Evolutionary conservation across 2,113 vertebrate genomes (phyloP).

Genomic region (Sapayoa aenigma): DNA sequence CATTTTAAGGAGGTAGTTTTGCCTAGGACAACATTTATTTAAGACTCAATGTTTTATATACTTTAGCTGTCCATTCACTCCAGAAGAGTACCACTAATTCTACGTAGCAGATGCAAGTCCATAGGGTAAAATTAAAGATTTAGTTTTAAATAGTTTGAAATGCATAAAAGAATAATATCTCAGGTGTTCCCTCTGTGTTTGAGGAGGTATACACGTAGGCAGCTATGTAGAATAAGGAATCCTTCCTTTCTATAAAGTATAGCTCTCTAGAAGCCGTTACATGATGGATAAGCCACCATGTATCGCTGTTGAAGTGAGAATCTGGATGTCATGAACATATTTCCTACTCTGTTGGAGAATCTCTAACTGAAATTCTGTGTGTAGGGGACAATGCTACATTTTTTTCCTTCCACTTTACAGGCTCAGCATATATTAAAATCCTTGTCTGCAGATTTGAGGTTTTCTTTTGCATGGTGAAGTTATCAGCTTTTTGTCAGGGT

Average conservation of each 20-base stretch:
- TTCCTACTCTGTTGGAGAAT: conserved; percentile 18
- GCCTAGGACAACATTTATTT: neutral
- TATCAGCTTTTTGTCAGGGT: conserved; percentile 38
- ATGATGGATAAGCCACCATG: neutral
- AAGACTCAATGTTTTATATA: neutral
- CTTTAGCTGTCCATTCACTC: neutral
- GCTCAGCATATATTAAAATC: conserved; percentile 29
- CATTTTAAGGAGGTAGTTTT: neutral
- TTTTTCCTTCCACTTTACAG: conserved; percentile 20
- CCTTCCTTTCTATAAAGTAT: neutral
- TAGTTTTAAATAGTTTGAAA: neutral
- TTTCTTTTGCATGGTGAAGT: conserved; percentile 31
- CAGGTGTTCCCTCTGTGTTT: neutral
- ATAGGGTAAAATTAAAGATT: neutral
- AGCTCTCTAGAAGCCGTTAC: neutral
- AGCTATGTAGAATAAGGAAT: neutral
- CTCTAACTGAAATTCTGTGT: neutral
- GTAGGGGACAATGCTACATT: neutral
- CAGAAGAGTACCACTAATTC: neutral
- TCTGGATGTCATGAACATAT: neutral
- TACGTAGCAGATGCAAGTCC: neutral
- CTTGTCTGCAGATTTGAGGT: conserved; percentile 21
- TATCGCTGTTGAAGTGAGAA: neutral
- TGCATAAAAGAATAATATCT: neutral
- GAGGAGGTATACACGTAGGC: neutral